Percentiles rank a stretch among this genome's conserved stretches.
Evolutionary conservation across 2,113 vertebrate species (phyloP).

Genomic region (Carassius auratus): DNA sequence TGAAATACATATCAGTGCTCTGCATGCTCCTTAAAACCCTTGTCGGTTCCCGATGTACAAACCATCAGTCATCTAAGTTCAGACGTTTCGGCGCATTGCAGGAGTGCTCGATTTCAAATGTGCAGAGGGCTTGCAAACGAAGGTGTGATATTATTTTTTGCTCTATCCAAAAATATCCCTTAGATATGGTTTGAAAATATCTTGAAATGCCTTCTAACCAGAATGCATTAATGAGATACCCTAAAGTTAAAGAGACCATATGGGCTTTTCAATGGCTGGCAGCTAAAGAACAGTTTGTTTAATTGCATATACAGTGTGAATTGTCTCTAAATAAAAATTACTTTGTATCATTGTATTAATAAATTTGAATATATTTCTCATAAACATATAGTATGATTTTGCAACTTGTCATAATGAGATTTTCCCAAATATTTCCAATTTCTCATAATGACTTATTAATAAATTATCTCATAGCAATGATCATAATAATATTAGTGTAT

Average conservation of each 20-base stretch:
- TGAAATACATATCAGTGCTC: slow-evolving; percentile 47
- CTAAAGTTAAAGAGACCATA: not conserved
- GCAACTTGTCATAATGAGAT: too few species aligned
- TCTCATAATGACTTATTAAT: too few species aligned
- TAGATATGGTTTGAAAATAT: not conserved
- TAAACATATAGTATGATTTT: too few species aligned
- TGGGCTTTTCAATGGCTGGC: not conserved
- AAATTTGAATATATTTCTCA: too few species aligned
- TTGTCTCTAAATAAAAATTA: not conserved
- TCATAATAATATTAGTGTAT: too few species aligned
- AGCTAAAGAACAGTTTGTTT: not conserved
- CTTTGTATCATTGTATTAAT: too few species aligned
- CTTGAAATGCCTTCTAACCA: not conserved
- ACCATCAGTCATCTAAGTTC: slow-evolving; percentile 54
- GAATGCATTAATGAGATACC: not conserved
- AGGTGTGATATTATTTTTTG: not conserved
- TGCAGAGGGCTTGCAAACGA: not conserved
- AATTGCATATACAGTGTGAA: not conserved
- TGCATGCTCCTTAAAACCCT: slow-evolving; percentile 46
- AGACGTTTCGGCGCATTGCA: slow-evolving; percentile 34
- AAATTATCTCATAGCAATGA: too few species aligned
- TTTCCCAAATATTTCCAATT: too few species aligned
- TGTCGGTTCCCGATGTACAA: slow-evolving; percentile 37
- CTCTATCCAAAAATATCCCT: not conserved
- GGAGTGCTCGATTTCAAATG: not conserved